Base-by-base conservation (phyloP, 2,888 invertebrate species). In the Agrypnus murinus region DNA sequence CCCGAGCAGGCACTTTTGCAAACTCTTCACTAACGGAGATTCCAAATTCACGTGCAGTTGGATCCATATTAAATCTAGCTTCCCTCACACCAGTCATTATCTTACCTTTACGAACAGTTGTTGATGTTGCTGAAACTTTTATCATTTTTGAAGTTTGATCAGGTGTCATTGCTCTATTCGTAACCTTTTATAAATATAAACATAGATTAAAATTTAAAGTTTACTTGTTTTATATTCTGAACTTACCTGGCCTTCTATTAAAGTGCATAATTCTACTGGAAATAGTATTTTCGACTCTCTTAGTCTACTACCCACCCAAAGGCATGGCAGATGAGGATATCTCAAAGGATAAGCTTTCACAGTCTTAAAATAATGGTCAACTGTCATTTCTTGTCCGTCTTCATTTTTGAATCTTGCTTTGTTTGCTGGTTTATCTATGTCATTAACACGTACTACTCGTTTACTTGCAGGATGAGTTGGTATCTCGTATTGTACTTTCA, bases 91-190 rank as follows among this genome's bases (percentile, higher is more conserved):
- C 88, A 58, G 90, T 88, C 82, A 92, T 89, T 64, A 99, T 98
- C 84, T 96, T 97, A 0, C 84, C 74, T 81, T 95, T 94, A 17
- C 99, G 89, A 9, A 87, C 89, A 7, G 89, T 87, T 9, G 98
- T 95, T 0, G 91, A 89, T 0, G 95, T 92, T 0, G 98, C 98
- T 0, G 98, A 95, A 43, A 89, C 88, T 81, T 87, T 90, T 62
- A 99, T 97, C 96, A 99, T 97, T 0, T 89, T 90, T 0, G 93
- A 87, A 0, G 97, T 94, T 85, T 98, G 98, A 32, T 83, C 87
- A 32, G 96, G 94, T 5, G 92, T 93, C 81, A 98, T 87, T 84
- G 97, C 97, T 79, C 90, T 89, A 77, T 92, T 92, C 63, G 92
- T 90, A 0, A 85, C 79, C 70, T 70, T 45, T 10, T 40, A 45